A percentile compares a stretch with the other conserved stretches of the same genome.
Conservation (phyloP, 2,113 vertebrate species). For the Anarhynchus alexandrinus region DNA sequence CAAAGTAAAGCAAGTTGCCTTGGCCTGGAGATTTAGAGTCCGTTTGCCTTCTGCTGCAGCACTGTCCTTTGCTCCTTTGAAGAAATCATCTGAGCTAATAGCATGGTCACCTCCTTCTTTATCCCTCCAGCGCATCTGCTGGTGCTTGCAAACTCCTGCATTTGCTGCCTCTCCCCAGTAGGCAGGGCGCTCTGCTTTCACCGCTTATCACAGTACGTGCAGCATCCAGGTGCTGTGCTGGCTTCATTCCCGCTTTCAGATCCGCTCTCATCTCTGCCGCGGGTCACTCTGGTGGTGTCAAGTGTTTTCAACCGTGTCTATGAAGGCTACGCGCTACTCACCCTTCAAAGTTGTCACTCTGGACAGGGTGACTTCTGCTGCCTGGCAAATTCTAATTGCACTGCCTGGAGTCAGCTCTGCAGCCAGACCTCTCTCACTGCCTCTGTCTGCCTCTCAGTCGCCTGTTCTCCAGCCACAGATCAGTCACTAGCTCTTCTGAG, state of each 20-base stretch:
- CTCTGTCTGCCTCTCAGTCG: not conserved
- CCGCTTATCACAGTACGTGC: not conserved
- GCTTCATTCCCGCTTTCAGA: not conserved
- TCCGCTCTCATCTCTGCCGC: not conserved
- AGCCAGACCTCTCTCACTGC: not conserved
- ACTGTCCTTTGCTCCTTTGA: not conserved
- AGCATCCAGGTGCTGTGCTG: not conserved
- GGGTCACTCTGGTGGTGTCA: not conserved
- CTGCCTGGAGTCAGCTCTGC: not conserved
- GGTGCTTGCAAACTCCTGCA: not conserved
- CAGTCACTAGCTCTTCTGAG: constrained; percentile 22
- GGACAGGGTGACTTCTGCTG: not conserved
- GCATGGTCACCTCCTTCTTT: not conserved
- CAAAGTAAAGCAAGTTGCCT: not conserved
- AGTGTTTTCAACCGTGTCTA: not conserved
- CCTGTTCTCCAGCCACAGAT: not conserved
- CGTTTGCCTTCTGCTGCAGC: not conserved
- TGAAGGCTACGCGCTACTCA: not conserved
- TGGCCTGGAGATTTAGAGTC: not conserved
- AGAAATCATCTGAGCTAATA: constrained; percentile 21
- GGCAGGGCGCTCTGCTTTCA: not conserved
- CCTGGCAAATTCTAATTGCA: not conserved
- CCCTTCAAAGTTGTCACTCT: constrained; percentile 6
- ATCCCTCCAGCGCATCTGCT: not conserved
- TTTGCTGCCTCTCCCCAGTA: not conserved